A percentile compares a stretch with the other conserved stretches of the same genome.
Evolutionary conservation across 2,888 invertebrate genomes (phyloP).

Genomic region (Nomada goodeniana): DNA sequence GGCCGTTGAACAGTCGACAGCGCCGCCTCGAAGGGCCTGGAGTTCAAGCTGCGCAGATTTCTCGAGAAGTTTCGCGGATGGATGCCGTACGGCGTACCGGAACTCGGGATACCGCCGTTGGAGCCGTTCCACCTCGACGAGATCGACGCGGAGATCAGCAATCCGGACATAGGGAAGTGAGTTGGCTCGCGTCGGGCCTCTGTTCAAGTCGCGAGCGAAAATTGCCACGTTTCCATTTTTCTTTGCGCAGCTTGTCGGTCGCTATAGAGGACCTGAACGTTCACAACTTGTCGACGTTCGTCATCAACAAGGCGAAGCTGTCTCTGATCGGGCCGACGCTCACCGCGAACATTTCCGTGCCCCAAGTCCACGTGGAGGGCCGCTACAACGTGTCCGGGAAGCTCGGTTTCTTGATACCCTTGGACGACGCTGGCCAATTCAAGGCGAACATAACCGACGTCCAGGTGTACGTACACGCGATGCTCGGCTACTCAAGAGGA

Average conservation of each 20-base stretch:
- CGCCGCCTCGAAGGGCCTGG: slow-evolving; percentile 79
- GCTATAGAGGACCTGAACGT: slow-evolving; percentile 73
- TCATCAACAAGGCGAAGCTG: slow-evolving; percentile 76
- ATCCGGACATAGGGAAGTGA: slow-evolving; percentile 80
- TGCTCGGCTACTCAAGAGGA: slow-evolving; percentile 77
- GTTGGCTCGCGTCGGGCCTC: background rate
- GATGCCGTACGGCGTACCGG: slow-evolving; percentile 80
- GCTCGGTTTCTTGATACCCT: slow-evolving; percentile 74
- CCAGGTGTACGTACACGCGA: slow-evolving; percentile 75
- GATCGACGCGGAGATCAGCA: slow-evolving; percentile 72
- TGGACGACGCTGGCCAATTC: slow-evolving; percentile 76
- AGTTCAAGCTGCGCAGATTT: slow-evolving; percentile 78
- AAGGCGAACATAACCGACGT: slow-evolving; percentile 71
- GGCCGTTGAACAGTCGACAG: slow-evolving; percentile 79
- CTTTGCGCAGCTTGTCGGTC: slow-evolving; percentile 71
- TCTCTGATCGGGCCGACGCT: slow-evolving; percentile 79
- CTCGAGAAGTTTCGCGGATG: slow-evolving; percentile 78
- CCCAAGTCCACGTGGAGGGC: slow-evolving; percentile 75
- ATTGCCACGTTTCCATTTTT: background rate
- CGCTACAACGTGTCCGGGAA: slow-evolving; percentile 78
- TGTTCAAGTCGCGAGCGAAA: background rate
- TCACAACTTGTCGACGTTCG: slow-evolving; percentile 76
- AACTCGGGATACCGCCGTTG: slow-evolving; percentile 76
- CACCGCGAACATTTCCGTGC: slow-evolving; percentile 77
- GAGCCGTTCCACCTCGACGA: slow-evolving; percentile 77